These are phyloP conservation scores for Ranitomeya variabilis DNA, from an alignment of 2,113 vertebrate genomes.

Conservation along the genomic window DNA sequence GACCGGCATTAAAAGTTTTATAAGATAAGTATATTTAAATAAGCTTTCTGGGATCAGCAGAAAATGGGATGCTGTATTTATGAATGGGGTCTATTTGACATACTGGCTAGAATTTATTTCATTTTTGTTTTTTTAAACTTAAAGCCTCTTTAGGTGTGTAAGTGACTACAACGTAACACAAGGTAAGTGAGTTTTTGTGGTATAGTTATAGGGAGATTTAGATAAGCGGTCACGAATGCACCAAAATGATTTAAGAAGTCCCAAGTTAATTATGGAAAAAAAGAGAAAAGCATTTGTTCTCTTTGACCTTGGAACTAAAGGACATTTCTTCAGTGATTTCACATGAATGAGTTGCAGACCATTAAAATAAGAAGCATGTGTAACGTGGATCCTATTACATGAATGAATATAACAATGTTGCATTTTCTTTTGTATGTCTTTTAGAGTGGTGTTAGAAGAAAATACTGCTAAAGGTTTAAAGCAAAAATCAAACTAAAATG, in stretches of 20 bases:
- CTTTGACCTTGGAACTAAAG: conserved; percentile 20
- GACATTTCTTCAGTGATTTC: conserved; percentile 45
- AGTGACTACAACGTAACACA: not conserved
- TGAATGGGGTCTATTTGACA: not conserved
- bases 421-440: conserved; percentile 33
- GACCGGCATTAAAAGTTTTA: too few relatives aligned
- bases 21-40: too few relatives aligned
- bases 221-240: not conserved
- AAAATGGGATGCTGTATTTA: not conserved
- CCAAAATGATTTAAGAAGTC: conserved; percentile 37
- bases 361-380: conserved; percentile 56
- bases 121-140: not conserved
- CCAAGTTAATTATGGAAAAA: conserved; percentile 36
- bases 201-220: not conserved
- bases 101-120: too few relatives aligned
- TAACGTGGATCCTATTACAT: conserved; percentile 50
- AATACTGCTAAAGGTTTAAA: conserved; percentile 51
- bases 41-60: too few relatives aligned
- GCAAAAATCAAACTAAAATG: not conserved
- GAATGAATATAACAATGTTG: conserved; percentile 47
- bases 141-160: not conserved
- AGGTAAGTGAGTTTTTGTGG: not conserved
- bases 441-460: conserved; percentile 55
- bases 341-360: conserved; percentile 54
- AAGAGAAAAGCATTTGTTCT: conserved; percentile 42